phyloP scores from a whole-genome alignment of 1,140 invertebrate species.

The Sesamia nonagrioides region DNA sequence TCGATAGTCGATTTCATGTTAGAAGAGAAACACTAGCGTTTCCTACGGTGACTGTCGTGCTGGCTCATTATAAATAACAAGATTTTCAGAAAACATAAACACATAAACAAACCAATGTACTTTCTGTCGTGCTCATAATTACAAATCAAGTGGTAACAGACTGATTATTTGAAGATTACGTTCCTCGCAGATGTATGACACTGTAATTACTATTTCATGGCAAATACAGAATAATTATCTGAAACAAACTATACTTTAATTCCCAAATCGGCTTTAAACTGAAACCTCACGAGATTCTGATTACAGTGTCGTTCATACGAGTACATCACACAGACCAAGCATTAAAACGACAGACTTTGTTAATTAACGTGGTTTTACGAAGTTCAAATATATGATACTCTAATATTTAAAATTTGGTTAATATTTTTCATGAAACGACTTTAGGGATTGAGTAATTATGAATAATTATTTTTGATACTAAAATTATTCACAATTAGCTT shows the following conservation, averaged over 20 bases:
- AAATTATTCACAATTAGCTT: too few species aligned
- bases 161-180: neutral
- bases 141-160: neutral
- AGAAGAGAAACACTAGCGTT: too few species aligned
- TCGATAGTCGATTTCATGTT: too few species aligned
- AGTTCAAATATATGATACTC: neutral
- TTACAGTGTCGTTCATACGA: slow-evolving; percentile 16
- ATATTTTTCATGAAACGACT: too few species aligned
- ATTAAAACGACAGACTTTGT: slow-evolving; percentile 9
- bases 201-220: neutral
- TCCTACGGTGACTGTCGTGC: too few species aligned
- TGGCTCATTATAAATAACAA: too few species aligned
- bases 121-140: too few species aligned
- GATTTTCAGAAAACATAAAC: too few species aligned
- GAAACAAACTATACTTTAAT: slow-evolving; percentile 5
- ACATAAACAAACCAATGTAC: too few species aligned
- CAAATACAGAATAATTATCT: slow-evolving; percentile 20
- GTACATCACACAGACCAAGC: neutral
- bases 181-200: neutral
- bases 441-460: too few species aligned
- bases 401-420: too few species aligned
- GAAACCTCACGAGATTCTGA: slow-evolving; percentile 10
- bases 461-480: too few species aligned
- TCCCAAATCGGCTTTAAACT: slow-evolving; percentile 19
- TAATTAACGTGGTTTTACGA: slow-evolving; percentile 22